Conservation (phyloP, 2,888 invertebrate genomes). For the Pyralis farinalis region DNA sequence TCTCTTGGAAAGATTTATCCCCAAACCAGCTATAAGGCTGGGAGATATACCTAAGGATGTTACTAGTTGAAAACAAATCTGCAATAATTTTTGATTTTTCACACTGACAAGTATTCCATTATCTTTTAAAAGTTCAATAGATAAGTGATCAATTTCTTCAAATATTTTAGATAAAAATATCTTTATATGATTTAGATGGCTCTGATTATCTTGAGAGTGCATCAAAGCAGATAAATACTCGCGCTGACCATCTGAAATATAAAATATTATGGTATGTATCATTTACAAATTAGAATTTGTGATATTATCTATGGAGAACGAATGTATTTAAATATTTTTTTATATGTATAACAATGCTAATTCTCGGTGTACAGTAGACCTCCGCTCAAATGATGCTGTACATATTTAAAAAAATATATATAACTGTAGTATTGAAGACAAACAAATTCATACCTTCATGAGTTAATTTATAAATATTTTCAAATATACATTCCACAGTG, state of each 20-base stretch:
- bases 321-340: too few relatives aligned
- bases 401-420: too few relatives aligned
- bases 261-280: too few relatives aligned
- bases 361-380: too few relatives aligned
- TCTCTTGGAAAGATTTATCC: slow-evolving; percentile 70
- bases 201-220: slow-evolving; percentile 16
- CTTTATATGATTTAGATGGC: slow-evolving; percentile 41
- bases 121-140: slow-evolving; percentile 41
- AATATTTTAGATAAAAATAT: slow-evolving; percentile 65
- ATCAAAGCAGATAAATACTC: slow-evolving; percentile 35
- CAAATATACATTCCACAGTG: slow-evolving; percentile 31
- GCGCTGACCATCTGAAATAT: slow-evolving; percentile 48
- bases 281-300: too few relatives aligned
- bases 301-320: too few relatives aligned
- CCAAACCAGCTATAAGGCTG: slow-evolving; percentile 84
- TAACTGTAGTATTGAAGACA: too few relatives aligned
- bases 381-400: too few relatives aligned
- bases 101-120: slow-evolving; percentile 81
- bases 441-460: slow-evolving; percentile 51
- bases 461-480: slow-evolving; percentile 37
- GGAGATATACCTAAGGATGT: slow-evolving; percentile 84
- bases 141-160: slow-evolving; percentile 58
- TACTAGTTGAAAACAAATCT: slow-evolving; percentile 82
- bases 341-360: too few relatives aligned
- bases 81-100: slow-evolving; percentile 83